Base-by-base conservation (phyloP, 2,888 invertebrate genomes). In the Loripinus fragilis region DNA sequence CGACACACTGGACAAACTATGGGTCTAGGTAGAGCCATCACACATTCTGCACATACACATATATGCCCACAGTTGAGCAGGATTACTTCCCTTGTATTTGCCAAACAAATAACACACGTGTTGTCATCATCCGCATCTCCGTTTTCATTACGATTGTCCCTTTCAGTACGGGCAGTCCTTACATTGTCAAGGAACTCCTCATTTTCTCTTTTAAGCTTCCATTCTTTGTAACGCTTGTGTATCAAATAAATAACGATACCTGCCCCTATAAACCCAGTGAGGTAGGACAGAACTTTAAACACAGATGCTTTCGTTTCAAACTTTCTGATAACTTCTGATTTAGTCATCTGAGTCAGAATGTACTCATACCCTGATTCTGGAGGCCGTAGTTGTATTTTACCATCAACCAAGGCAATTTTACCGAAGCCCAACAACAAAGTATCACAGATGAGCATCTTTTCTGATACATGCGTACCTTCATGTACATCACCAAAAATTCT, bases 31-130 rank as follows among this genome's bases (percentile, higher is more conserved):
- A 98, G 96, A 90, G 95, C 95, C 82, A 96, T 95, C 0, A 95
- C 95, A 92, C 98, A 98, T 92, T 97, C 97, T 92, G 97, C 97
- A 92, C 98, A 98, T 38, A 98, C 94, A 89, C 97, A 97, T 8
- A 98, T 96, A 93, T 98, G 98, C 0, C 98, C 98, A 93, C 98
- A 98, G 0, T 97, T 97, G 80, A 98, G 93, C 72, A 98, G 94
- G 87, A 98, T 96, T 52, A 97, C 96, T 96, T 98, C 97, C 89
- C 97, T 96, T 0, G 97, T 97, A 94, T 97, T 97, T 76, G 95
- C 95, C 48, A 96, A 95, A 93, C 98, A 98, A n/a, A 98, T 96
- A 30, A 97, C 96, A 91, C 98, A 98, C 15, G 96, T 93, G 89
- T 96, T 92, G 95, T 76, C 95, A 38, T 65, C 74, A 25, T 84